Base-by-base conservation (phyloP, 1,140 invertebrate species). In the Colletes gigas region DNA sequence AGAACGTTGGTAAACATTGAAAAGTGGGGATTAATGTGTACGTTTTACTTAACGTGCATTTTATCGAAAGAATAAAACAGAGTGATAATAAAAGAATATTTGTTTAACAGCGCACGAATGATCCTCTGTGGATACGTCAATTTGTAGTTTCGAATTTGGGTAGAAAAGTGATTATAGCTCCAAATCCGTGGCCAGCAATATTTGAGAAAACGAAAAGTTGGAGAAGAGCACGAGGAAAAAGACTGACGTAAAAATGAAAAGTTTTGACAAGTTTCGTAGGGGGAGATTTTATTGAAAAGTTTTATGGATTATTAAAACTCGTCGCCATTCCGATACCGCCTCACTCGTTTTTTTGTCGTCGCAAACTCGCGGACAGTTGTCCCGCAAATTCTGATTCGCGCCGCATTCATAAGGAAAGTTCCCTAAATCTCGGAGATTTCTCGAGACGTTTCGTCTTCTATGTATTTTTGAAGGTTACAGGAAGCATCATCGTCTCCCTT, bases 281-380 rank as follows among this genome's bases (percentile, higher is more conserved):
- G 14, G 39, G 14, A 7, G 14, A 44, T 54, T 50, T 52, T 52
- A 78, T 71, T 50, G 67, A 62, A 62, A 78, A 78, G 67, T 78
- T 78, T 71, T 44, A 63, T 14, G 57, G 4, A 21, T 47, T 59
- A 71, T 71, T 71, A 71, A 71, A 71, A 78, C 57, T 71, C 59
- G 17, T 9, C 17, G 21, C 10, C 0, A 21, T 50, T 67, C 12
- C 9, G 44, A 19, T 47, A 17, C 54, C 15, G 30, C n/a, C 0
- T 3, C 57, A 0, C n/a, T 47, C n/a, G 8, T n/a, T 5, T 41
- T 68, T 60, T 57, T 5, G 4, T 50, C 3, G 9, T 50, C 8
- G 4, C 44, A n/a, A 50, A 50, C 44, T 66, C 65, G n/a, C 17
- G 3, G 65, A 21, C 7, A 10, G n/a, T 50, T 21, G 65, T 14